Base-by-base conservation (phyloP, 1,140 invertebrate species). In the Papilio machaon region DNA sequence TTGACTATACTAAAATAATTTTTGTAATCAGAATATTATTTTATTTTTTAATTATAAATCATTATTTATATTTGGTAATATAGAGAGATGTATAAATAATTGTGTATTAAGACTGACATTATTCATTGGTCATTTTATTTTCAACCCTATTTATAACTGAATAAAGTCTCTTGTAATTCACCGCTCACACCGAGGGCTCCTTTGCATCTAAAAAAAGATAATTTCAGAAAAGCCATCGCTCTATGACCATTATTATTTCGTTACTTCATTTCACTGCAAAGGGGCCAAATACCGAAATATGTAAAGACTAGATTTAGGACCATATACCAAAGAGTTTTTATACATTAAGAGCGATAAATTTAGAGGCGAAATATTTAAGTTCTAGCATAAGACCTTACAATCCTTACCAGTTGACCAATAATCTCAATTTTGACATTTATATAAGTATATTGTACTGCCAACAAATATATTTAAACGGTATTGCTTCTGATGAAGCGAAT, bases 281-380 rank as follows among this genome's bases (percentile, higher is more conserved):
- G 89, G 91, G 86, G 89, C 87, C 87, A 87, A 91, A 80, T 83
- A 84, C 84, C 83, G 85, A 87, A 83, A 86, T 83, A 80, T 88
- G 86, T 88, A 90, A 89, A 90, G 87, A 89, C 85, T 94, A 94
- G 91, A 90, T 92, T 92, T 92, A 94, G 93, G 93, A 91, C 90
- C 91, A 89, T 92, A 92, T 93, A 94, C 93, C 93, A 94, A 94
- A 94, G 93, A 94, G 89, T 92, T 92, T 91, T 92, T 93, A 92
- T 94, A 94, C 88, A 92, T 92, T 92, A 90, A 89, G 90, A 91
- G 83, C 87, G 86, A 88, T 92, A 30, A 30, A 30, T 80, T 85
- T 92, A 91, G 88, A 84, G 76, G 86, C 88, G 84, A 85, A 84
- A 84, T 93, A 92, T 94, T 94, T 94, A 90, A 94, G 92, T 94